A percentile compares a stretch with the other conserved stretches of the same genome.
Evolutionary conservation across 1,140 invertebrate species (phyloP).

Genomic region (Drosophila insularis): DNA sequence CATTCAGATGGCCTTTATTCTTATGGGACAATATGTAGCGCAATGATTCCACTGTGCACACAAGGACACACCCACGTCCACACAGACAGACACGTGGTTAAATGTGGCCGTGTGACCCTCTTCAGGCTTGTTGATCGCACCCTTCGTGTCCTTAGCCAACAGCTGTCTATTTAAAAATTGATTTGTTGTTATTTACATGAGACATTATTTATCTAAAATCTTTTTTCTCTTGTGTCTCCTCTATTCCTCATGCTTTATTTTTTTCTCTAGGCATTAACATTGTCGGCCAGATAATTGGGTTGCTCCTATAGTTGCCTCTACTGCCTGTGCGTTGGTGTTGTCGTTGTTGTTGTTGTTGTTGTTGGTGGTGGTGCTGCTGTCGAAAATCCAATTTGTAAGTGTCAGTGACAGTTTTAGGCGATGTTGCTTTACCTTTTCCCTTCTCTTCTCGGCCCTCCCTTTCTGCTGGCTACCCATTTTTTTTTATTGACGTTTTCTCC

Average conservation of each 20-base stretch:
- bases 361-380: slow-evolving; percentile 36
- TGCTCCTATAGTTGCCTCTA: slow-evolving; percentile 33
- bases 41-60: slow-evolving; percentile 24
- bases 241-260: slow-evolving; percentile 23
- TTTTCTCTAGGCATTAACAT: slow-evolving; percentile 37
- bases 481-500: slow-evolving; percentile 67
- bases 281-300: slow-evolving; percentile 59
- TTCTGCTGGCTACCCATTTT: slow-evolving; percentile 33
- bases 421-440: slow-evolving; percentile 34
- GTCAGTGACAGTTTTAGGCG: slow-evolving; percentile 65
- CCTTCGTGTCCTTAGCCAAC: slow-evolving; percentile 7
- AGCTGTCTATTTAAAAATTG: slow-evolving; percentile 74
- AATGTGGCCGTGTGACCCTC: slow-evolving; percentile 10
- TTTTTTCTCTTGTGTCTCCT: slow-evolving; percentile 15
- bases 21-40: no score
- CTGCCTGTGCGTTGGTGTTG: slow-evolving; percentile 19
- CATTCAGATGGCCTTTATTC: no score
- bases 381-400: slow-evolving; percentile 76
- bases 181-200: slow-evolving; percentile 79
- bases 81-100: slow-evolving; percentile 43
- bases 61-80: slow-evolving; percentile 14
- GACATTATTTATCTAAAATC: slow-evolving; percentile 71
- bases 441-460: background rate
- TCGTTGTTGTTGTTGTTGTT: slow-evolving; percentile 16
- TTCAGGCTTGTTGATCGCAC: slow-evolving; percentile 10